Evolutionary conservation across 2,113 vertebrate species (phyloP).

Genomic region (Baryphthengus martii): DNA sequence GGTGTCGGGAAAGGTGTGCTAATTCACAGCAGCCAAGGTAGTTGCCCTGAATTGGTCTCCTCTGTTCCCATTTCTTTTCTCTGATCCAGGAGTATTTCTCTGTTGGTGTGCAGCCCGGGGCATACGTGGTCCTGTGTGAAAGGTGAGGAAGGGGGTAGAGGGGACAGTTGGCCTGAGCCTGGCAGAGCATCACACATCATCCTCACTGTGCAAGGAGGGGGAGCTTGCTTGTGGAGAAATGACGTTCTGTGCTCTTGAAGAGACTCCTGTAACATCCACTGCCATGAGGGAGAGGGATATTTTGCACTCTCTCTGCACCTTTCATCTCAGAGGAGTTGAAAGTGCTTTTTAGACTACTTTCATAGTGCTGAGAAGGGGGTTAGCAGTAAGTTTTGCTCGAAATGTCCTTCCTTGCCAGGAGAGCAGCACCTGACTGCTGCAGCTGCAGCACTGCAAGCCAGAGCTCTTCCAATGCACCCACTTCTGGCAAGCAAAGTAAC

Average conservation of each 20-base stretch:
- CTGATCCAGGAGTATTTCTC: background rate
- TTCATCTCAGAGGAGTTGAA: background rate
- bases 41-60: background rate
- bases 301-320: background rate
- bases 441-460: rapidly evolving
- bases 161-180: background rate
- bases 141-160: background rate
- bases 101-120: background rate
- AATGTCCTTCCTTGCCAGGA: background rate
- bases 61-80: background rate
- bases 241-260: rapidly evolving
- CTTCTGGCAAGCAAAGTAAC: background rate
- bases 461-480: background rate
- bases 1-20: background rate
- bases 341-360: background rate
- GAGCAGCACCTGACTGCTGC: background rate
- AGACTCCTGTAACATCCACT: background rate
- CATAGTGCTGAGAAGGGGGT: background rate
- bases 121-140: rapidly evolving
- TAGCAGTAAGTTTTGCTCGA: background rate
- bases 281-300: background rate
- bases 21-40: background rate
- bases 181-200: rapidly evolving
- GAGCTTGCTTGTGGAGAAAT: background rate
- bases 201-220: background rate